Evolutionary conservation across 2,888 invertebrate genomes (phyloP), one percentile per base, ranked within the genome.

Genomic region (Euzetes globulus): DNA sequence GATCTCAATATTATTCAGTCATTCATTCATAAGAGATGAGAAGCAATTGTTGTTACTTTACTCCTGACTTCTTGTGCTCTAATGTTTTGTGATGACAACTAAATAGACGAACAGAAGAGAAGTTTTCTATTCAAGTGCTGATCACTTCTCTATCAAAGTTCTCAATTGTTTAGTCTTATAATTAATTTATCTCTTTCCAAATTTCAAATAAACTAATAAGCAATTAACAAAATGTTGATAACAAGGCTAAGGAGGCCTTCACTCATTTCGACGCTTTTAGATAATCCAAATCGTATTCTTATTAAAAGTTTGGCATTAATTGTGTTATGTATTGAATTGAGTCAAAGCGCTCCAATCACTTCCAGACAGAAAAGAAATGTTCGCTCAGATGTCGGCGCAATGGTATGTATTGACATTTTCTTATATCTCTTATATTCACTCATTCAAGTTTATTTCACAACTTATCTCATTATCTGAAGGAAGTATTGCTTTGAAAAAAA

Each of bases 161-260:
- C 19, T 19, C 19, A 52, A 7, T 52, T 19, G 25, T 22, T 52
- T 52, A 52, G 19, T 52, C 25, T 25, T 52, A 52, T n/a, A 25
- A 7, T 25, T 19, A 52, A 25, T 52, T 52, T 52, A 52, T 52
- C 11, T 52, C 6, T 19, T 11, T 25, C 27, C 17, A 22, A 33
- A 5, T 60, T 27, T 29, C n/a, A 7, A 27, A 60, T 60, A 29
- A 33, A 33, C 17, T 22, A 13, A 17, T n/a, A 63, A 63, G 33
- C 15, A 29, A 63, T n/a, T 25, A 29, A 63, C 15, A 63, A 68
- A 68, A 68, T 41, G 68, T 41, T 45, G 45, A 68, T n/a, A 68
- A 68, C 68, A 68, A 68, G 68, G 68, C 68, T 68, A 37, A 63
- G 33, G 68, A 68, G 68, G 37, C 68, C 68, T 68, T 68, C 68